Conservation (phyloP, 2,113 vertebrate genomes). For the Sminthopsis crassicaudata region DNA sequence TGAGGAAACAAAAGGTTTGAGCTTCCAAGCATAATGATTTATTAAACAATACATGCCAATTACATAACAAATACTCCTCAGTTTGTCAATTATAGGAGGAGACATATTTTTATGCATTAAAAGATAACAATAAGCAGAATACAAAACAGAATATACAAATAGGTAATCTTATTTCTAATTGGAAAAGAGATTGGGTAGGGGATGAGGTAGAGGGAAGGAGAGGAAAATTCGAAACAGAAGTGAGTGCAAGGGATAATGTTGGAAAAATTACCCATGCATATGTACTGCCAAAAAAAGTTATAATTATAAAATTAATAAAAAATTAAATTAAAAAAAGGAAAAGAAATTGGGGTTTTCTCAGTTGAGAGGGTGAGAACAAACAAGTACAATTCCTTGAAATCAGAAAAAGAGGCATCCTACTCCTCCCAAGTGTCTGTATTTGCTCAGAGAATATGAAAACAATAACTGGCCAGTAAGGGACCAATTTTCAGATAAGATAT, state of each 20-base stretch:
- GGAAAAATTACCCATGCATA: too few relatives aligned
- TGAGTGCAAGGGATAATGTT: too few relatives aligned
- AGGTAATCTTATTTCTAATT: background rate
- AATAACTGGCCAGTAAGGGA: background rate
- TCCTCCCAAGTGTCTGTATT: background rate
- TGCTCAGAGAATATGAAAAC: background rate
- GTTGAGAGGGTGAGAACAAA: background rate
- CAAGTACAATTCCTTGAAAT: background rate
- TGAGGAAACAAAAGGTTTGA: background rate
- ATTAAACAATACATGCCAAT: background rate
- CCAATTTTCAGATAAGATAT: background rate
- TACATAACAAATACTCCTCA: background rate
- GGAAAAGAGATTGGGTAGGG: background rate
- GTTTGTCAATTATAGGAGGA: background rate
- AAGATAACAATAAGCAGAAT: background rate
- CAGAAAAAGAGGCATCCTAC: background rate
- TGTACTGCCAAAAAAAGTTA: too few relatives aligned
- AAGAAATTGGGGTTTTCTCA: background rate
- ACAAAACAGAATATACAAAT: background rate
- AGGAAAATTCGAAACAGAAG: too few relatives aligned
- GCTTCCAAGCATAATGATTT: background rate
- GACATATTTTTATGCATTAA: background rate
- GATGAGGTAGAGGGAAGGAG: too few relatives aligned
- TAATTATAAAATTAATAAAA: too few relatives aligned
- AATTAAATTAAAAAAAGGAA: too few relatives aligned